Evolutionary conservation across 2,888 invertebrate species (phyloP), one percentile per base, ranked within the genome.

Genomic region (Philereme transversata): DNA sequence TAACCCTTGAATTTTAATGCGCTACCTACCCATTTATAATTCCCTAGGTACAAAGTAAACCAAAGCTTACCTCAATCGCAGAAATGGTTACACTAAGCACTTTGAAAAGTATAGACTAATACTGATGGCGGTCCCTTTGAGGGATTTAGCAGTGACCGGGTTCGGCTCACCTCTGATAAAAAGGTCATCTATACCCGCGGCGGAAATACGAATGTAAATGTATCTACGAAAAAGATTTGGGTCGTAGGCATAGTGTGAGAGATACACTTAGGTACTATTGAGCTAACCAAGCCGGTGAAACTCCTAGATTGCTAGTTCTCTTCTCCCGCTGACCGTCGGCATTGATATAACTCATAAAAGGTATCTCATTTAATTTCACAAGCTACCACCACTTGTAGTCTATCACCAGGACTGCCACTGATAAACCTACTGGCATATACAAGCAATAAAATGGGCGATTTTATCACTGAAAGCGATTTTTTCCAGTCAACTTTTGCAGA

Each of bases 131-230:
- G 62, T 46, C 65, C 74, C 73, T 78, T 76, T 73, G 75, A 77
- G 72, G 77, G 78, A 76, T 78, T 82, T 79, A 77, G 76, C 74
- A 77, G 68, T 69, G 60, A 44, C 64, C 68, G 57, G 58, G 68
- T 53, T 55, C 47, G 52, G 64, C 47, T 59, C 58, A 75, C 73
- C 75, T 77, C 69, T 73, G 77, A 73, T 84, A 82, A 82, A 84
- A 80, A 82, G 83, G 84, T 82, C 83, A 78, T 79, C 75, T 77
- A 70, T 77, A 79, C 72, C 74, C 77, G 67, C 59, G 68, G 57
- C 64, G 64, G 60, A 62, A 68, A 72, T 69, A 62, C 57, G 66
- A 84, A 85, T 85, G 83, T 81, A 81, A 84, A 83, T 79, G 78
- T 75, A 70, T 22, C 22, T 40, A 40, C 8, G 72, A 72, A 76